Percentiles rank a stretch among this genome's conserved stretches.
phyloP scores from a whole-genome alignment of 2,113 vertebrate species.

The Brevimyrus niger region DNA sequence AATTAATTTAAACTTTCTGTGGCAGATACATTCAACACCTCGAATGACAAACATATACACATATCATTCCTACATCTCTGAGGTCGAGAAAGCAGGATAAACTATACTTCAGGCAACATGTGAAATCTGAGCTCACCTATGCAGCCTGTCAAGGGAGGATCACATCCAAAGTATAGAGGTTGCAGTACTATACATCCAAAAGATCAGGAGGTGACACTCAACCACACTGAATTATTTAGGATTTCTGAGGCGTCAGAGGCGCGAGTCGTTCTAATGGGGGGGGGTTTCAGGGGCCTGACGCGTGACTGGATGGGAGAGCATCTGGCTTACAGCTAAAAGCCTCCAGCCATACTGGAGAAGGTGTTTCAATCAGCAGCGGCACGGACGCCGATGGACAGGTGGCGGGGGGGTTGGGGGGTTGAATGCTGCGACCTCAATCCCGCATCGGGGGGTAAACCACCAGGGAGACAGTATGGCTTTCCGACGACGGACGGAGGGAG shows the following conservation, averaged over 20 bases:
- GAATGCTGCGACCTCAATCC: too few relatives aligned
- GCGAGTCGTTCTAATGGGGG: background rate
- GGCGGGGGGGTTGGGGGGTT: too few relatives aligned
- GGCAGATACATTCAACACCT: background rate
- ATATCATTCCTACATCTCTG: background rate
- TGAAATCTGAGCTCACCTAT: background rate
- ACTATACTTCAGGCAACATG: background rate
- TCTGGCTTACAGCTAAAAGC: background rate
- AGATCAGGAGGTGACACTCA: background rate
- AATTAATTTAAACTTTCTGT: background rate
- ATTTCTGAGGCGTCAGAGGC: background rate
- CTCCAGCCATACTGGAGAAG: background rate
- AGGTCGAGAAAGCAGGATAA: background rate
- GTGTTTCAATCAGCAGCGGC: background rate
- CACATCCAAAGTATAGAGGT: background rate
- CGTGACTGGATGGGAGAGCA: background rate
- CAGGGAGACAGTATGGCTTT: too few relatives aligned
- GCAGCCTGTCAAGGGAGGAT: background rate
- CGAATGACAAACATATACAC: background rate
- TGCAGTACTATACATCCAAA: background rate
- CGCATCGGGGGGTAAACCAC: too few relatives aligned
- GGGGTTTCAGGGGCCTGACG: background rate
- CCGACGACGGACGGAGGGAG: too few relatives aligned
- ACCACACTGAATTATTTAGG: background rate
- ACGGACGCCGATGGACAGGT: background rate